These are phyloP conservation scores for Aurelia sp. DNA, from an alignment of 30 jellyfish, hydroid and myxozoan species.

Conservation along the genomic window DNA sequence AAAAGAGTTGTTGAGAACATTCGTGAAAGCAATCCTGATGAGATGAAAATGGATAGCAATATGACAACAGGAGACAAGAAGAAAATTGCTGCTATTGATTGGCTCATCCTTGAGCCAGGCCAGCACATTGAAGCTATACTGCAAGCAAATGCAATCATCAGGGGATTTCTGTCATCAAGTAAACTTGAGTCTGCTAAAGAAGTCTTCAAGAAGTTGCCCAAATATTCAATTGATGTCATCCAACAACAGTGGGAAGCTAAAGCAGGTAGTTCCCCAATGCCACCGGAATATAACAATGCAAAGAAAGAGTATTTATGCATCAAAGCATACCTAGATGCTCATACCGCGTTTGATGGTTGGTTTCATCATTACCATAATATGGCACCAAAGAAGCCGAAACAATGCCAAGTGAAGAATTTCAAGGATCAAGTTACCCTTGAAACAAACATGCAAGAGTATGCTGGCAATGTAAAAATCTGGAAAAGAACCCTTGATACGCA, in stretches of 20 bases:
- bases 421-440: constrained; percentile 86
- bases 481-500: constrained; percentile 39
- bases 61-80: constrained; percentile 59
- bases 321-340: constrained; percentile 93
- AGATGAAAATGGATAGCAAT: constrained; percentile 11
- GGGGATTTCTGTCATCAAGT: constrained; percentile 73
- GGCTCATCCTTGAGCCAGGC: constrained; percentile 88
- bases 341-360: constrained; percentile 91
- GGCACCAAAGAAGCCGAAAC: constrained; percentile 86
- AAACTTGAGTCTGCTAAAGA: constrained; percentile 72
- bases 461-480: constrained; percentile 37
- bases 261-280: constrained; percentile 84
- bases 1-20: constrained; percentile 85
- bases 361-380: constrained; percentile 79
- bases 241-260: constrained; percentile 82
- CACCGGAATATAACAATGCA: constrained; percentile 84
- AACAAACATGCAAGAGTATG: constrained; percentile 76
- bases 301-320: constrained; percentile 85
- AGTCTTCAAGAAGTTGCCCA: constrained; percentile 82
- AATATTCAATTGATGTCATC: constrained; percentile 80
- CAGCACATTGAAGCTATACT: constrained; percentile 89
- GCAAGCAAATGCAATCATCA: constrained; percentile 90
- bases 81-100: constrained; percentile 78
- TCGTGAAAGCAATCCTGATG: constrained; percentile 66
- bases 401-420: constrained; percentile 51